A percentile compares a stretch with the other conserved stretches of the same genome.
These are phyloP conservation scores for Phlogophora meticulosa DNA, from an alignment of 2,888 invertebrate genomes.

Conservation along the genomic window DNA sequence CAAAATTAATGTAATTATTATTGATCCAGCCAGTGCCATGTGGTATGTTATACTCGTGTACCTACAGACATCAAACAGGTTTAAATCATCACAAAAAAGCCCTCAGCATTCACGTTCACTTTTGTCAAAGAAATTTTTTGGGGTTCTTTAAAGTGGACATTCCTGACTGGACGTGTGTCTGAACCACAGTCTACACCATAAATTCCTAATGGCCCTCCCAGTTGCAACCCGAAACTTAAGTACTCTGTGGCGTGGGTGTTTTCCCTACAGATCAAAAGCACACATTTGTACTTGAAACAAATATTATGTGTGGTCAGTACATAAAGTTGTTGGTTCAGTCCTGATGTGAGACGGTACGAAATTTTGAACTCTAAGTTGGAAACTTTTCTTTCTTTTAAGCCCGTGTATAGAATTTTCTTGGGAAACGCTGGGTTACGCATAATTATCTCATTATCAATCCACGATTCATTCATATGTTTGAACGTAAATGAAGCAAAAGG, in stretches of 20 bases:
- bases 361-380: constrained; percentile 1
- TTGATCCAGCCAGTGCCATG: too few relatives aligned
- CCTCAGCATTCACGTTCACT: neutral
- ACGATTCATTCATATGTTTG: too few relatives aligned
- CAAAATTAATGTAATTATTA: too few relatives aligned
- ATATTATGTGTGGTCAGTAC: constrained; percentile 27
- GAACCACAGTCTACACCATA: constrained; percentile 7
- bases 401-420: neutral
- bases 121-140: neutral
- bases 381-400: neutral
- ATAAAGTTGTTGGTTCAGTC: constrained; percentile 25
- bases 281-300: constrained; percentile 20
- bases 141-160: neutral
- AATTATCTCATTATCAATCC: too few relatives aligned
- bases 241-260: constrained; percentile 30
- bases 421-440: too few relatives aligned
- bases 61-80: neutral
- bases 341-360: constrained; percentile 21
- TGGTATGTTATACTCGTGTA: too few relatives aligned
- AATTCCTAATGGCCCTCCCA: constrained; percentile 11
- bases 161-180: neutral
- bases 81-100: neutral
- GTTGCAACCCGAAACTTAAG: constrained; percentile 29
- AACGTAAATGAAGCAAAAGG: too few relatives aligned
- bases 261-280: constrained; percentile 37